A percentile compares a stretch with the other conserved stretches of the same genome.
These are phyloP conservation scores for Stenodera caucasica DNA, from an alignment of 2,888 invertebrate genomes.

Conservation along the genomic window DNA sequence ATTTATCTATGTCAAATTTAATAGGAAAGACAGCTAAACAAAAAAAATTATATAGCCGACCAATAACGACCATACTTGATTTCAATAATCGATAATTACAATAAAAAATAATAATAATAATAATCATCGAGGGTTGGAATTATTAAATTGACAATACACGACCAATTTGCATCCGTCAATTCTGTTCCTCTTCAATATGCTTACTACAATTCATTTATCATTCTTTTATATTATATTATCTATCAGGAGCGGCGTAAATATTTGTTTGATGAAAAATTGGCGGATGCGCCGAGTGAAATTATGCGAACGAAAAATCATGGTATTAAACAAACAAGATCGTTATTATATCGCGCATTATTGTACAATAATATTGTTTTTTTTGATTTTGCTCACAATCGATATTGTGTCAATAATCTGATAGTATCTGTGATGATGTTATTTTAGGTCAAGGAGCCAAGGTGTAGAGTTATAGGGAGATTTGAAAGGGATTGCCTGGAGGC, in stretches of 20 bases:
- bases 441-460: neutral
- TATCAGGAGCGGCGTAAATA: neutral
- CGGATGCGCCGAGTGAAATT: neutral
- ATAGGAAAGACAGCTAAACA: neutral
- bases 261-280: neutral
- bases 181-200: slow-evolving; percentile 2
- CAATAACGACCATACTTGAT: neutral
- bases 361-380: no score
- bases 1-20: slow-evolving; percentile 1
- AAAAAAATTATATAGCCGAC: neutral
- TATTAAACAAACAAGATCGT: neutral
- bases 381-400: no score
- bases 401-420: neutral
- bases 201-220: slow-evolving; percentile 3
- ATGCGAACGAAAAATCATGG: neutral
- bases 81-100: neutral
- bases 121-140: neutral
- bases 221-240: neutral
- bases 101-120: neutral
- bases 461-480: neutral
- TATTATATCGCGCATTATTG: no score
- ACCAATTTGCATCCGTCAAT: slow-evolving; percentile 2
- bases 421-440: neutral
- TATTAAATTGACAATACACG: slow-evolving; percentile 2
- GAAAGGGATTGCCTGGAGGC: neutral